Conservation (phyloP, 2,888 invertebrate genomes). For the Clusia tigrina region DNA sequence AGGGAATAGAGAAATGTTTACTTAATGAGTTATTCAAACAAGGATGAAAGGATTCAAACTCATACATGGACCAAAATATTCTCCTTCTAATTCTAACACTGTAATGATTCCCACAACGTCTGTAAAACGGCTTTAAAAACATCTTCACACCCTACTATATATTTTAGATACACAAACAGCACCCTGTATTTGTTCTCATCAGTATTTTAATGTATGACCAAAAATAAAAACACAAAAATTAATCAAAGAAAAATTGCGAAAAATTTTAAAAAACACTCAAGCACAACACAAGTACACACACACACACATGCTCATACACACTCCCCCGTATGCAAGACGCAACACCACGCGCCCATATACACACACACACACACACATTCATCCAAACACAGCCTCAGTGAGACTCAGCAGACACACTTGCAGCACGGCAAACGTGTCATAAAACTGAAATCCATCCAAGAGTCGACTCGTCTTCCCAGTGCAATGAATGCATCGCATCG, state of each 20-base stretch:
- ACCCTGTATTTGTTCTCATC: slow-evolving; percentile 33
- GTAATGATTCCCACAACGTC: no score
- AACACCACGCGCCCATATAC: no score
- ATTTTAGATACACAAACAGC: not conserved
- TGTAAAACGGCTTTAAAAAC: no score
- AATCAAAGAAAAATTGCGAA: slow-evolving; percentile 48
- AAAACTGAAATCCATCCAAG: slow-evolving; percentile 24
- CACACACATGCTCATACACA: slow-evolving; percentile 5
- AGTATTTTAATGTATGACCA: slow-evolving; percentile 31
- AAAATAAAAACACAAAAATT: slow-evolving; percentile 41
- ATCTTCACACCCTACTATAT: no score
- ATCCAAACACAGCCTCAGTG: not conserved
- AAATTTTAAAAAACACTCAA: slow-evolving; percentile 21
- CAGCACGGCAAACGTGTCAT: slow-evolving; percentile 36
- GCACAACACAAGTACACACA: slow-evolving; percentile 32
- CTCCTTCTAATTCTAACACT: no score
- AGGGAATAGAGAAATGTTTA: no score
- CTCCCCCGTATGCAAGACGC: no score
- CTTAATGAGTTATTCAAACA: no score
- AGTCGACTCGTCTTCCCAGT: no score
- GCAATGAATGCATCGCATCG: not conserved
- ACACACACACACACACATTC: slow-evolving; percentile 26
- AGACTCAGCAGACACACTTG: not conserved
- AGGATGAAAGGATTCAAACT: no score
- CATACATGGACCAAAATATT: no score